Evolutionary conservation across 2,113 vertebrate genomes (phyloP), one percentile per base, ranked within the genome.

Genomic region (Ammospiza nelsoni): DNA sequence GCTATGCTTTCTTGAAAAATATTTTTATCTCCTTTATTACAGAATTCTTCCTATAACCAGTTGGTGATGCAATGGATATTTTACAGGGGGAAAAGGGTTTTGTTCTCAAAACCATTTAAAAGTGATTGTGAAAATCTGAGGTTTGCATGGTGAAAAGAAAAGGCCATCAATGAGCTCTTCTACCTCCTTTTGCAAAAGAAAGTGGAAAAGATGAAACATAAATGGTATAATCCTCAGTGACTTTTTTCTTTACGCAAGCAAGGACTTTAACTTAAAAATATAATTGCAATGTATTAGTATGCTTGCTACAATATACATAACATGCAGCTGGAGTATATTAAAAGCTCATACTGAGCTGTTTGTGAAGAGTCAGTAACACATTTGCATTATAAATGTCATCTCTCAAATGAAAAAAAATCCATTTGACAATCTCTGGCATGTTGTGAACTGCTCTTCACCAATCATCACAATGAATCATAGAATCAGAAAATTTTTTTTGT

Each of bases 401-500:
- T 89, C 67, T 92, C 82, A 93, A 91, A 90, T 14, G 25, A 95
- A 96, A 84, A 68, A 89, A 74, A 39, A 24, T 9, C 17, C 80
- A 54, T 23, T 54, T 35, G 67, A 89, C 61, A 71, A n/a, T 65
- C 76, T 77, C 84, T 76, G 61, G 75, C 15, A 9, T 48, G 28
- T 18, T 85, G 76, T 62, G 94, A 94, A 96, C 91, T 84, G 28
- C 59, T 84, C 55, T 77, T 49, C 63, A 79, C 27, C 12, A 3
- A 52, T 48, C 65, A n/a, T 21, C n/a, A 39, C 39, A 82, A 61
- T 8, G 2, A 74, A 81, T 33, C 19, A 59, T 5, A n/a, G 28
- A 75, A n/a, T 12, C 9, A 67, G n/a, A 49, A 55, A 69, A 76
- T 31, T 1, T 62, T 17, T 55, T 62, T 54, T 46, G 21, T 68